phyloP scores from a whole-genome alignment of 2,797 vertebrate species.

The Sebastes glaucus region DNA sequence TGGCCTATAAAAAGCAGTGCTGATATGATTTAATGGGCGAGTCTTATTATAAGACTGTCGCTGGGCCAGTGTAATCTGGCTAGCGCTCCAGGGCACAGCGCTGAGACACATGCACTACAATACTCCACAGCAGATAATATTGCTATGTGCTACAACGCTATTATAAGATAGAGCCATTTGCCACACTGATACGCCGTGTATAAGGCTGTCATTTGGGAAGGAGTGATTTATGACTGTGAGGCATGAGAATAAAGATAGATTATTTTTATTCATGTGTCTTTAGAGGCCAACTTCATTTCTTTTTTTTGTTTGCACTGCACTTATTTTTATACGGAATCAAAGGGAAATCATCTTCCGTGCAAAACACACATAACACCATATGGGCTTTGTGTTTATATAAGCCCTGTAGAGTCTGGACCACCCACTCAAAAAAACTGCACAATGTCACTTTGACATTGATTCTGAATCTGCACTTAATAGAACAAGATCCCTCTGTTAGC shows the following conservation, averaged over 20 bases:
- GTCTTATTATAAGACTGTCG: slow-evolving; percentile 85
- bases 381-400: slow-evolving; percentile 70
- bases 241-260: slow-evolving; percentile 74
- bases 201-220: slow-evolving; percentile 72
- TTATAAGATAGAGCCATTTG: slow-evolving; percentile 80
- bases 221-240: slow-evolving; percentile 78
- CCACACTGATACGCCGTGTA: slow-evolving; percentile 67
- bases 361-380: slow-evolving; percentile 51
- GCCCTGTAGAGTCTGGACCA: slow-evolving; percentile 60
- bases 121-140: slow-evolving; percentile 75
- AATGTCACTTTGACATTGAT: slow-evolving; percentile 75
- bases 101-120: slow-evolving; percentile 77
- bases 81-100: slow-evolving; percentile 77
- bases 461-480: slow-evolving; percentile 71
- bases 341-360: slow-evolving; percentile 47
- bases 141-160: slow-evolving; percentile 79
- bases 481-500: slow-evolving; percentile 75
- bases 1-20: slow-evolving; percentile 84
- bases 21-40: slow-evolving; percentile 85
- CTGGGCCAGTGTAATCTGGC: slow-evolving; percentile 81
- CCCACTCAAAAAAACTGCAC: slow-evolving; percentile 62
- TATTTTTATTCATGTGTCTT: slow-evolving; percentile 77
- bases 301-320: slow-evolving; percentile 67
- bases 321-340: slow-evolving; percentile 69
- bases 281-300: slow-evolving; percentile 74